Evolutionary conservation across 2,113 vertebrate species (phyloP).

Genomic region (Serinus canaria): DNA sequence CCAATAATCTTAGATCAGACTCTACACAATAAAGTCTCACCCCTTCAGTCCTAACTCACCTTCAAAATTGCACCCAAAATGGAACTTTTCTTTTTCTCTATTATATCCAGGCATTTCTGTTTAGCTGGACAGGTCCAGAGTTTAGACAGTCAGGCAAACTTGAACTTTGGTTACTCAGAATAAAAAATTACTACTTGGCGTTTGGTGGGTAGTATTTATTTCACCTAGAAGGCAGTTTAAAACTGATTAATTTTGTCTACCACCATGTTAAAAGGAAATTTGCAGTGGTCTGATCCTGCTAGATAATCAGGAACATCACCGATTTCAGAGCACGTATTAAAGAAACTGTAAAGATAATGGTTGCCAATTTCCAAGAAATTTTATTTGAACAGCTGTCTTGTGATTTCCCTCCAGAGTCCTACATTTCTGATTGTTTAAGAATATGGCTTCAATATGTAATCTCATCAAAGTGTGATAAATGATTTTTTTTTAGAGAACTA

Average conservation of each 20-base stretch:
- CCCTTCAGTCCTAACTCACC: background rate
- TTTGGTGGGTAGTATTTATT: fast-evolving
- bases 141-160: background rate
- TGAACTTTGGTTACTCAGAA: background rate
- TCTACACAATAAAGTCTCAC: background rate
- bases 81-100: background rate
- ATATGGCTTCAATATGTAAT: background rate
- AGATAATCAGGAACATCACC: background rate
- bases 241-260: background rate
- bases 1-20: background rate
- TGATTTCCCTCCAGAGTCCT: background rate
- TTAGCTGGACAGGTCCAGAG: background rate
- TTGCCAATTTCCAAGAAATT: background rate
- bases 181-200: background rate
- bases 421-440: background rate
- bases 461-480: background rate
- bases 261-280: background rate
- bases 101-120: background rate
- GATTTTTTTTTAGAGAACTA: background rate
- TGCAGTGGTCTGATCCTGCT: background rate
- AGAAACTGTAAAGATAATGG: background rate
- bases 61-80: background rate
- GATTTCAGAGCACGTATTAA: background rate
- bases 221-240: background rate
- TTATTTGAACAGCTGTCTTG: background rate